Evolutionary conservation across 1,140 invertebrate species (phyloP), one percentile per base, ranked within the genome.

Genomic region (Gryon sp.): DNA sequence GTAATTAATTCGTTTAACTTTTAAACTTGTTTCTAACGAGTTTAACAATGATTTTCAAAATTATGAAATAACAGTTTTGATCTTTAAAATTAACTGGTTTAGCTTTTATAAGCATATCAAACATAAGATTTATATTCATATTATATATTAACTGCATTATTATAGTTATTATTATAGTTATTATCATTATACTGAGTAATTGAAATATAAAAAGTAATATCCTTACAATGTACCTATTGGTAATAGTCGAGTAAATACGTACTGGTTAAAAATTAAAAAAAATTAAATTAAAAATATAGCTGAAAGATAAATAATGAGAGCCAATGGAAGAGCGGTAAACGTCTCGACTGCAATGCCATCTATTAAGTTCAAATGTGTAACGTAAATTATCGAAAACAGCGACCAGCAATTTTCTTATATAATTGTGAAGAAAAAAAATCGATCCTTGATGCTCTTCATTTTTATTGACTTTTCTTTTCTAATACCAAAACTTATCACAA

Each of bases 231-330:
- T 55, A 38, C 55, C 28, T 46, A 63, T 69, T 76, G 57, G 19
- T 36, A 18, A 41, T 24, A 32, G 24, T 66, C 38, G 36, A 68
- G 48, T 62, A 26, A 46, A 75, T 53, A 57, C 46, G 53, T 65
- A 76, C 50, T 65, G 53, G 12, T 40, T 2, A 18, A 40, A 40
- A 20, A n/a, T n/a, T n/a, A n/a, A n/a, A n/a, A n/a, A n/a, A n/a
- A n/a, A n/a, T n/a, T n/a, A n/a, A n/a, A 68, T 24, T 41, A 12
- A 41, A 63, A 70, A 45, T 43, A 78, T 59, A 78, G 76, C 82
- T 86, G 80, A 86, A 83, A 88, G 85, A 87, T 87, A 73, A 87
- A 89, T 88, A 89, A 89, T 89, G 86, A 89, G 86, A 89, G 86
- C 84, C 87, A 88, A 89, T 89, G 80, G 83, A 84, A 88, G 87